These are phyloP conservation scores for Phenacoccus solenopsis DNA, from an alignment of 1,140 invertebrate species.

Conservation along the genomic window DNA sequence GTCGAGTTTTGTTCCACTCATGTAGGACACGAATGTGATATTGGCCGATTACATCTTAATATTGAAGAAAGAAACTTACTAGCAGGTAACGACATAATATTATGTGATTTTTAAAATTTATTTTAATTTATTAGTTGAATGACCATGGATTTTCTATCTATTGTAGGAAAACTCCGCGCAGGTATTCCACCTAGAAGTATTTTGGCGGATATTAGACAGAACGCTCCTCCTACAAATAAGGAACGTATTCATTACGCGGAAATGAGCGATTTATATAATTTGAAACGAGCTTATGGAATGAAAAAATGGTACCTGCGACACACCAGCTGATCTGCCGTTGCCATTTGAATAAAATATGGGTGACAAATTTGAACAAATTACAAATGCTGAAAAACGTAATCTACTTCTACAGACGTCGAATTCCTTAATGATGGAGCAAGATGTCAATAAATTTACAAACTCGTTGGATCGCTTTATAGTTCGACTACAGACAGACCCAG, in stretches of 20 bases:
- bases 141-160: not conserved
- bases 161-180: not conserved
- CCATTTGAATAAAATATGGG: constrained; percentile 1
- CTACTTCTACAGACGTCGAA: not conserved
- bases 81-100: not conserved
- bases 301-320: not conserved
- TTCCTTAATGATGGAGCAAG: not conserved
- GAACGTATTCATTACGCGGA: not conserved
- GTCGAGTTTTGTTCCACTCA: not conserved
- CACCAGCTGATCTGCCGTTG: not conserved
- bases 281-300: not conserved
- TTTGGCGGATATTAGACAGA: not conserved
- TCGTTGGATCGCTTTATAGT: not conserved
- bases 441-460: not conserved
- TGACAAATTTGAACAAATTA: not conserved
- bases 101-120: not conserved
- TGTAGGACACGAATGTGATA: not conserved
- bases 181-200: not conserved
- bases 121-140: not conserved
- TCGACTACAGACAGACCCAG: not conserved
- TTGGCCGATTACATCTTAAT: not conserved
- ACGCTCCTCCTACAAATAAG: not conserved
- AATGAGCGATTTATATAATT: not conserved
- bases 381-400: not conserved
- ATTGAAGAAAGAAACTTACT: not conserved